Percentiles rank a stretch among this genome's conserved stretches.
Conservation (phyloP, 2,888 invertebrate species). For the Pyrgus malvae region DNA sequence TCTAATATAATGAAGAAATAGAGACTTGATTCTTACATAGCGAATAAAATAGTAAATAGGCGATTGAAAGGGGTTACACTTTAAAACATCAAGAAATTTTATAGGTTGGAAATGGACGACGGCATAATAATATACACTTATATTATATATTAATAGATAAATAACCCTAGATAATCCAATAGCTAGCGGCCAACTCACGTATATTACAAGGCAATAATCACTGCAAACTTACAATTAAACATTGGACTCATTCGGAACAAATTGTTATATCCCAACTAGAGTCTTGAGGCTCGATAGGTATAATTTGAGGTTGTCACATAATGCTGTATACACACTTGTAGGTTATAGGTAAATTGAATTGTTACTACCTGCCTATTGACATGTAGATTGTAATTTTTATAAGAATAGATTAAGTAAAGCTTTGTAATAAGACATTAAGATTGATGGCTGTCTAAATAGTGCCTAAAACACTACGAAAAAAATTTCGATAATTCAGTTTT, state of each 20-base stretch:
- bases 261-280: constrained; percentile 26
- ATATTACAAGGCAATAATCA: constrained; percentile 3
- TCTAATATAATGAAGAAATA: constrained; percentile 4
- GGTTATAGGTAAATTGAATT: constrained; percentile 62
- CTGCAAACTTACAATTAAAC: constrained; percentile 40
- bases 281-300: constrained; percentile 19
- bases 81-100: background rate
- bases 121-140: constrained; percentile 14
- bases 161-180: constrained; percentile 35
- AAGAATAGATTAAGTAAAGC: constrained; percentile 69
- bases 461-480: constrained; percentile 80
- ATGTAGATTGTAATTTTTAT: constrained; percentile 74
- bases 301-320: constrained; percentile 41
- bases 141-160: constrained; percentile 10
- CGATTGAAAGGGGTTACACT: constrained; percentile 21
- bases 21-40: constrained; percentile 11
- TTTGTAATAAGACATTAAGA: constrained; percentile 77
- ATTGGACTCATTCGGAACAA: constrained; percentile 29
- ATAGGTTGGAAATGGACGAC: background rate
- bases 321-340: constrained; percentile 57
- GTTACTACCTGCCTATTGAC: constrained; percentile 80
- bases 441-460: constrained; percentile 83
- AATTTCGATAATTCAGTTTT: constrained; percentile 79
- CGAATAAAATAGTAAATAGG: constrained; percentile 6
- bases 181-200: constrained; percentile 40